Base-by-base conservation (phyloP, 2,888 invertebrate species). In the Gymnocheta viridis region DNA sequence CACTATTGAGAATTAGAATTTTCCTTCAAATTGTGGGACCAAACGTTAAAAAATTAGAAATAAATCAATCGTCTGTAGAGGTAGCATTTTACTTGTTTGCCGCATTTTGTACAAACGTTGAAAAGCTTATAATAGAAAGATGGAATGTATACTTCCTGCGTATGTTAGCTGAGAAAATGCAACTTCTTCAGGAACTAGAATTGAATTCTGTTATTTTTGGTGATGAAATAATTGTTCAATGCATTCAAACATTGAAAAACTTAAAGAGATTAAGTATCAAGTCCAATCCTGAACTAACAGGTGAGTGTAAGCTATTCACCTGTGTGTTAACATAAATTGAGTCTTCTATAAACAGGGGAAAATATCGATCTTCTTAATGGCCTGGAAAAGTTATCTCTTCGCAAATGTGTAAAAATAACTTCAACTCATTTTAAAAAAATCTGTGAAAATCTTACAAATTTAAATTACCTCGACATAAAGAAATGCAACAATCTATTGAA, bases 21-120 rank as follows among this genome's bases (percentile, higher is more conserved):
- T 67, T 77, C 19, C 54, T 77, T n/a, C 51, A 67, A 73, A 78
- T 78, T 12, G 44, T 72, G 10, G 82, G 82, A 10, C 44, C 54
- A 60, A 54, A 27, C 4, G n/a, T 54, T 24, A 14, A 24, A 27
- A 7, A 14, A 0, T 24, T 54, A 7, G 24, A 27, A 7, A 54
- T 51, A 78, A 32, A 38, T 78, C 10, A 74, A 76, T 17, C 38
- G 0, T 10, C 44, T n/a, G 14, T n/a, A 6, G 17, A 49, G 0
- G 0, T 4, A 49, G 19, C 7, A 9, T 51, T 3, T 54, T 5
- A 54, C 0, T 67, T 60, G 19, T n/a, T 73, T 14, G 67, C 44
- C 0, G 12, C 1, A 5, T 67, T n/a, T 35, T 82, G 77, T 24
- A 60, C 27, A 3, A 82, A 78, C 19, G 60, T 60, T 0, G 54